Evolutionary conservation across 2,888 invertebrate species (phyloP).

Genomic region (Hesperia comma): DNA sequence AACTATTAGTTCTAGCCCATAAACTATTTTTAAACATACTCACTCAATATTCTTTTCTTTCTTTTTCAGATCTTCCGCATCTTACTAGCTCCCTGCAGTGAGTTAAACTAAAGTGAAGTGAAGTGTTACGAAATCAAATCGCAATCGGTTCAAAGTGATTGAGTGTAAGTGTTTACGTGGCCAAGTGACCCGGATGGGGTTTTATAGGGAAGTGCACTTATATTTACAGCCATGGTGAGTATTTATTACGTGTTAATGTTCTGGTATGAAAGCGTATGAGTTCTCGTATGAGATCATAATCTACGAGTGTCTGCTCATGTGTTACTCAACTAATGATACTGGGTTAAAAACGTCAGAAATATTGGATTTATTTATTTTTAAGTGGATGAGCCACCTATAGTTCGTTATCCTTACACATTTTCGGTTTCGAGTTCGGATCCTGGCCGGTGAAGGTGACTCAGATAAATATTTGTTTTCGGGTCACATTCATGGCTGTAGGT

Average conservation of each 20-base stretch:
- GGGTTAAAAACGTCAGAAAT: background rate
- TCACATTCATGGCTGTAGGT: no score
- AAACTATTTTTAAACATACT: background rate
- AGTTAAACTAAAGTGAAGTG: conserved; percentile 17
- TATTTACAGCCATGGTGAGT: conserved; percentile 69
- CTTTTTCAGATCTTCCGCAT: conserved; percentile 9
- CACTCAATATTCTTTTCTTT: background rate
- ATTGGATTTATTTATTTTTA: background rate
- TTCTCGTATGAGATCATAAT: conserved; percentile 21
- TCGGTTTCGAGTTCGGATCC: no score
- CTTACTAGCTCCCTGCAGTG: background rate
- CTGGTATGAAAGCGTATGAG: conserved; percentile 44
- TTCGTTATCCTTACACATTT: no score
- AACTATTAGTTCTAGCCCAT: no score
- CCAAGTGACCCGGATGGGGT: conserved; percentile 64
- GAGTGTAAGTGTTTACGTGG: conserved; percentile 29
- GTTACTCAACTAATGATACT: background rate
- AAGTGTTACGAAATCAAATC: conserved; percentile 34
- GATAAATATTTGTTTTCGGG: no score
- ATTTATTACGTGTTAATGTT: conserved; percentile 52
- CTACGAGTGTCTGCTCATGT: background rate
- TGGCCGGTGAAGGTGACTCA: no score
- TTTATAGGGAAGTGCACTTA: conserved; percentile 74
- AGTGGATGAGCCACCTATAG: no score
- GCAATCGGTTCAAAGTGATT: conserved; percentile 31